These are phyloP conservation scores for Parthenolecanium corni DNA, from an alignment of 2,888 invertebrate species.

Conservation along the genomic window DNA sequence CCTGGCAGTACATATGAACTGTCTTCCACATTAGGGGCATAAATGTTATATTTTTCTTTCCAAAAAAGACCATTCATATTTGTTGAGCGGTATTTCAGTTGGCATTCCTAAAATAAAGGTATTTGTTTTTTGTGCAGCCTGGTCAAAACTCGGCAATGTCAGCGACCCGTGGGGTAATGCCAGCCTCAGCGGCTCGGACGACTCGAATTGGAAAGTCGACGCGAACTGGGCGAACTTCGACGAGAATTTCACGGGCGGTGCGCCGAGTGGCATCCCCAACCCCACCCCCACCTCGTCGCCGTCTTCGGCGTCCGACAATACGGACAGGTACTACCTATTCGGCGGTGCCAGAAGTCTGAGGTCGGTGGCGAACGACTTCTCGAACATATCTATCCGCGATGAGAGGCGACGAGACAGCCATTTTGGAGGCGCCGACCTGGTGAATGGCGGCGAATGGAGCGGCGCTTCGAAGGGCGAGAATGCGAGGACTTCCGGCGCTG, in stretches of 20 bases:
- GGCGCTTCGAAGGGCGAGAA: neutral
- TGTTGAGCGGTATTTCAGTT: too few relatives aligned
- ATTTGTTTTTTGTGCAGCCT: conserved; percentile 13
- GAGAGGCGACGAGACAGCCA: too few relatives aligned
- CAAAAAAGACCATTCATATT: too few relatives aligned
- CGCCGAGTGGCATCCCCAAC: neutral
- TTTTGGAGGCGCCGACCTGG: neutral
- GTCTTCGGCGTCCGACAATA: neutral
- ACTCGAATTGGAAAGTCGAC: conserved; percentile 6
- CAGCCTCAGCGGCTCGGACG: neutral
- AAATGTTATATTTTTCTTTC: too few relatives aligned
- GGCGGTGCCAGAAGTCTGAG: neutral
- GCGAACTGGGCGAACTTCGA: conserved; percentile 31
- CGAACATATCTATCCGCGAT: too few relatives aligned
- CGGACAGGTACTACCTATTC: conserved; percentile 3
- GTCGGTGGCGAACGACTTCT: neutral
- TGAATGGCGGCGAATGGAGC: neutral
- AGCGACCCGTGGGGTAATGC: conserved; percentile 12
- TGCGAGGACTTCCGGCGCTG: neutral
- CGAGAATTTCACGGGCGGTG: conserved; percentile 26
- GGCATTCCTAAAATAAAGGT: neutral
- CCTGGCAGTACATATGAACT: too few relatives aligned
- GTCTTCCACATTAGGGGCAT: too few relatives aligned
- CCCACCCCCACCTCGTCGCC: too few relatives aligned
- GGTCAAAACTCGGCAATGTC: conserved; percentile 17